Evolutionary conservation across 2,888 invertebrate species (phyloP), one percentile per base, ranked within the genome.

Genomic region (Apamea monoglypha): DNA sequence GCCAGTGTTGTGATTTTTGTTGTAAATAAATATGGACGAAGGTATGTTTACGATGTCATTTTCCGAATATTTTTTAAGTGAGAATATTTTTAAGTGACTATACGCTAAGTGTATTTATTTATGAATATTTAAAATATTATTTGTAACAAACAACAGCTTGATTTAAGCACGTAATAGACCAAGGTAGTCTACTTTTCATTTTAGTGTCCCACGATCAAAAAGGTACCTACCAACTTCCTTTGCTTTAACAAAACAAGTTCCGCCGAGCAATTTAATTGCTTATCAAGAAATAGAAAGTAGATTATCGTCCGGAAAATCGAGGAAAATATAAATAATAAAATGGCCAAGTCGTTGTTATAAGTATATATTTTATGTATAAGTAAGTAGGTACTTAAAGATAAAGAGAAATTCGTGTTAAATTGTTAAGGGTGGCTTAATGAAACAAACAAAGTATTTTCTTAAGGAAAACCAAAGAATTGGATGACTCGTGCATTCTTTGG

Each of bases 11-110:
- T 80, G 21, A 29, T 72, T 68, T 56, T 71, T 56, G 12, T 66
- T 75, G 87, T 78, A 7, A 14, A 36, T 73, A 87, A 85, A 84
- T 47, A 93, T 94, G 93, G 89, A 90, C 70, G 85, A 87, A 83
- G 94, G 94, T 94, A 89, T 79, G 88, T 84, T 80, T 86, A 79
- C 25, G 77, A 71, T 68, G 74, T 79, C 4, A 47, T 64, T 76
- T 77, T 44, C 10, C 25, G 21, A 40, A 7, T 59, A 40, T n/a
- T 10, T 69, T 73, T 61, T 14, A 47, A 47, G 5, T 21, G 3
- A 6, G 63, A 40, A 40, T 56, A 50, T 77, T 59, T n/a, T 74
- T 66, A 7, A 10, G 36, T 18, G 63, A 40, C 16, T 7, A 64
- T 32, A 29, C 12, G 18, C 4, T 50, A 66, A 29, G 6, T 36